phyloP scores from a whole-genome alignment of 2,113 vertebrate species.

The Parus major region DNA sequence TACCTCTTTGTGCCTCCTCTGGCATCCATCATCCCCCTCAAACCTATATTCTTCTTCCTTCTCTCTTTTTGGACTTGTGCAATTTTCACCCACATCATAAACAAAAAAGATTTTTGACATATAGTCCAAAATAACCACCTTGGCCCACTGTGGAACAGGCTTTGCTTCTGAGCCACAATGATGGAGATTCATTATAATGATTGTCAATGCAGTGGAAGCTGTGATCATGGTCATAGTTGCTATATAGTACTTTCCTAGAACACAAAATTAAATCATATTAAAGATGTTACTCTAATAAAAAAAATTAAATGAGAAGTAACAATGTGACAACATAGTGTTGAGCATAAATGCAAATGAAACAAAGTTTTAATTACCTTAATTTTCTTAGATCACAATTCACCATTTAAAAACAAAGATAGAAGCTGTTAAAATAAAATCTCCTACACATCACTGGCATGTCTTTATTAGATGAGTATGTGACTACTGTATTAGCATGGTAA shows the following conservation, averaged over 20 bases:
- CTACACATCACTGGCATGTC: not conserved
- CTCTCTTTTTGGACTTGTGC: constrained; percentile 75
- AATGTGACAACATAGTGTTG: not conserved
- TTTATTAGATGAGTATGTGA: not conserved
- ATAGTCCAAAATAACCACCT: constrained; percentile 92
- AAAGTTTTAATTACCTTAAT: not conserved
- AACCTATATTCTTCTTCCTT: constrained; percentile 37
- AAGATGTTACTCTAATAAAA: not conserved
- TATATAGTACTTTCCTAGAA: constrained; percentile 96
- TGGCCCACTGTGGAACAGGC: constrained; percentile 95
- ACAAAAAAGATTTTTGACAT: constrained; percentile 96
- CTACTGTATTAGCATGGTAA: not conserved
- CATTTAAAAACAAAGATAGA: not conserved
- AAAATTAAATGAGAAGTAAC: not conserved
- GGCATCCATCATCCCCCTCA: not conserved
- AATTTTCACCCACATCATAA: constrained; percentile 95
- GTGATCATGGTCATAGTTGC: constrained; percentile 98
- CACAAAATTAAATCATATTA: not conserved
- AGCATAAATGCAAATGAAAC: not conserved
- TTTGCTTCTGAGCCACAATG: constrained; percentile 95
- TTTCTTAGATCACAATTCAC: not conserved
- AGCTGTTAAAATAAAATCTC: not conserved
- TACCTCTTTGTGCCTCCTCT: constrained; percentile 48
- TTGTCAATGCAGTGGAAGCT: constrained; percentile 95
- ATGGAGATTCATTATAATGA: constrained; percentile 98